phyloP scores from a whole-genome alignment of 2,888 invertebrate species.

The Barypeithes pellucidus region DNA sequence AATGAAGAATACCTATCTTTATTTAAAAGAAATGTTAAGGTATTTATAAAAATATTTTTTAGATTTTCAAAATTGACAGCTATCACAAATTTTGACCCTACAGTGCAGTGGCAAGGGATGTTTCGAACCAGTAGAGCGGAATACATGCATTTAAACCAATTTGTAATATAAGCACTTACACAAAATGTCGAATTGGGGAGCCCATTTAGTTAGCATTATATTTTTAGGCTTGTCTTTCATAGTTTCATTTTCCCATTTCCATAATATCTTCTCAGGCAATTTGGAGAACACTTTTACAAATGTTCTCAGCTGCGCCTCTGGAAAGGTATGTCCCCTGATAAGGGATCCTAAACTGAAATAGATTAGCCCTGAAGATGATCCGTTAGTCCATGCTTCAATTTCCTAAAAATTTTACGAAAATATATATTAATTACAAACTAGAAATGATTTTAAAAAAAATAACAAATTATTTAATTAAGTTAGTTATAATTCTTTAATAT shows the following conservation, averaged over 20 bases:
- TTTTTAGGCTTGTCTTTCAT: conserved; percentile 75
- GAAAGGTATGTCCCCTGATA: conserved; percentile 78
- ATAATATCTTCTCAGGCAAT: conserved; percentile 80
- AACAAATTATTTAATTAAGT: no score
- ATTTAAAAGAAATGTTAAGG: no score
- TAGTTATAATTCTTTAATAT: no score
- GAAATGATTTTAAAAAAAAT: no score
- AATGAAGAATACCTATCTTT: no score
- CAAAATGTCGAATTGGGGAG: conserved; percentile 85
- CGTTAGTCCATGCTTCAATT: conserved; percentile 77
- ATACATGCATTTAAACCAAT: no score
- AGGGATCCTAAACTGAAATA: conserved; percentile 86
- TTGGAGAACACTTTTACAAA: conserved; percentile 77
- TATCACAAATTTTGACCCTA: no score
- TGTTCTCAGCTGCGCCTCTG: conserved; percentile 73
- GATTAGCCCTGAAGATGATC: conserved; percentile 78
- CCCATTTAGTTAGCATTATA: conserved; percentile 77
- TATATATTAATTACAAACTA: conserved; percentile 10
- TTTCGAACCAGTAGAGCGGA: no score
- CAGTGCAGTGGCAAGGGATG: no score
- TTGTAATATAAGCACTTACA: no score
- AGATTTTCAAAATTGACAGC: no score
- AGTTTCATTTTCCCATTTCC: conserved; percentile 83
- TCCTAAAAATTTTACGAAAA: conserved; percentile 68
- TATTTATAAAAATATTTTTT: no score